Conservation (phyloP, 2,888 invertebrate species). For the Miltochrista miniata region DNA sequence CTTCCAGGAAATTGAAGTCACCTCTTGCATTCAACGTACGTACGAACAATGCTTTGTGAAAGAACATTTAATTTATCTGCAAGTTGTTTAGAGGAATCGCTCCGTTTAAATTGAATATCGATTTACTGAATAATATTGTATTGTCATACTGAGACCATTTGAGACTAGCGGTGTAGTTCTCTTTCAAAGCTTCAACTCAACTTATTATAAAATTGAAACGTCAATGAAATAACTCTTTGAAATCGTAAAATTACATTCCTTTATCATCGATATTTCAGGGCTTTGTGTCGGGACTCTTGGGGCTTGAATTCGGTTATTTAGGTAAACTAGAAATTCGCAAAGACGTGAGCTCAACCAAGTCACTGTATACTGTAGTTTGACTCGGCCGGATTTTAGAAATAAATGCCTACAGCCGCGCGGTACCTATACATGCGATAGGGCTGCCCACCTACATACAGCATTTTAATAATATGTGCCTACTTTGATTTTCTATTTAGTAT, state of each 20-base stretch:
- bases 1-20: conserved; percentile 81
- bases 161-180: conserved; percentile 2
- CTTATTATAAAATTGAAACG: conserved; percentile 7
- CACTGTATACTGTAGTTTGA: too few relatives aligned
- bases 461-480: too few relatives aligned
- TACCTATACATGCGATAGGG: too few relatives aligned
- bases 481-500: too few relatives aligned
- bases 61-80: conserved; percentile 80
- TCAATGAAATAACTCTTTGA: too few relatives aligned
- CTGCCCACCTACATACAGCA: too few relatives aligned
- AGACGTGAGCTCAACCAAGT: too few relatives aligned
- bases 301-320: background rate
- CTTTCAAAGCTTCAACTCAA: background rate
- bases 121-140: conserved; percentile 51
- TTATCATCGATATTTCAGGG: background rate
- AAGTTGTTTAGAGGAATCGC: conserved; percentile 64
- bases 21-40: conserved; percentile 61
- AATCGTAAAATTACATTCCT: background rate
- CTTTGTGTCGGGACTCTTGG: too few relatives aligned
- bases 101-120: conserved; percentile 79
- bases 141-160: conserved; percentile 43
- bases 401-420: too few relatives aligned
- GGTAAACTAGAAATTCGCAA: background rate
- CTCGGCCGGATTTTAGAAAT: too few relatives aligned
- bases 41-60: conserved; percentile 79